Percentiles rank a stretch among this genome's conserved stretches.
Conservation (phyloP, 2,113 vertebrate genomes). For the Toxotes chatareus region DNA sequence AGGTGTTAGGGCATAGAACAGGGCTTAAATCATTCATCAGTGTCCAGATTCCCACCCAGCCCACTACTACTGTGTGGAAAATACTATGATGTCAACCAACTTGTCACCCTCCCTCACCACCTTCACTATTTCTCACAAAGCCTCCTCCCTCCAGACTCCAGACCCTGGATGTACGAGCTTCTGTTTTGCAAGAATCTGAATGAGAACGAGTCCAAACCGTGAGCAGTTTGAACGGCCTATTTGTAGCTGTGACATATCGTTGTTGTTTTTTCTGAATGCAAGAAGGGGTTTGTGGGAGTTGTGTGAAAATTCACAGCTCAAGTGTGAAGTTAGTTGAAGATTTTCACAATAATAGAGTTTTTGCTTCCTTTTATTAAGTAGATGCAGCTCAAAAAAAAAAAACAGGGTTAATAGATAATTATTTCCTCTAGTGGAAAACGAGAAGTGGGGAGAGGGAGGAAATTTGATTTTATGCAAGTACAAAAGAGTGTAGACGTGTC, state of each 20-base stretch:
- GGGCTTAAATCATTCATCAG: slow-evolving; percentile 47
- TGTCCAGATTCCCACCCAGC: slow-evolving; percentile 18
- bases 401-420: background rate
- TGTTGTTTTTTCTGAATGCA: slow-evolving; percentile 25
- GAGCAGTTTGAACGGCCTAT: slow-evolving; percentile 9
- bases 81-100: background rate
- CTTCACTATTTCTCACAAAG: background rate
- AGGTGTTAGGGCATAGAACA: slow-evolving; percentile 5
- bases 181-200: slow-evolving; percentile 17
- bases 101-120: slow-evolving; percentile 11
- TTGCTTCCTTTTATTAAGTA: slow-evolving; percentile 13
- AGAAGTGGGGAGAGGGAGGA: background rate
- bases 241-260: slow-evolving; percentile 35
- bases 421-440: background rate
- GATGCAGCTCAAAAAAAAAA: background rate
- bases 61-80: slow-evolving; percentile 3
- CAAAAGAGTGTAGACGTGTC: background rate
- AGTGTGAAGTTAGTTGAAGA: slow-evolving; percentile 48
- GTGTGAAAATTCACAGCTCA: slow-evolving; percentile 40
- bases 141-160: background rate
- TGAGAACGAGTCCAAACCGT: slow-evolving; percentile 13
- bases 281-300: slow-evolving; percentile 33
- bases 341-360: slow-evolving; percentile 14
- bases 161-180: background rate
- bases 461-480: background rate